A percentile compares a stretch with the other conserved stretches of the same genome.
phyloP scores from a whole-genome alignment of 2,888 invertebrate genomes.

The Spodoptera exigua region DNA sequence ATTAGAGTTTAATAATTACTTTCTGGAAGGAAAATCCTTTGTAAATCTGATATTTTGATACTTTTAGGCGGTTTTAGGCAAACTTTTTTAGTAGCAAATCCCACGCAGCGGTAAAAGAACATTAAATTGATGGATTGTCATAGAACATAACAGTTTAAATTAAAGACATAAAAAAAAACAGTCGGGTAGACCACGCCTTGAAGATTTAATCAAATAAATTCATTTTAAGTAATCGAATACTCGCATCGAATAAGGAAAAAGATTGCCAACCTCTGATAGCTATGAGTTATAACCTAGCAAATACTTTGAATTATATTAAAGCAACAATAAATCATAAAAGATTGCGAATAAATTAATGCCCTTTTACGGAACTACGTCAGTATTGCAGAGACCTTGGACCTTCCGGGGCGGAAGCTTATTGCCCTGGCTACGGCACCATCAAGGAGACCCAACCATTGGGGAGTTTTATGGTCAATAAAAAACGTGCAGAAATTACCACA shows the following conservation, averaged over 20 bases:
- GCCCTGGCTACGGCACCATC: conserved; percentile 39
- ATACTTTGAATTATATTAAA: conserved; percentile 25
- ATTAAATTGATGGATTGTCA: too few species aligned
- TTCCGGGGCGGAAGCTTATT: conserved; percentile 52
- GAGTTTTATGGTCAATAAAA: conserved; percentile 41
- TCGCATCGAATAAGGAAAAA: conserved; percentile 14
- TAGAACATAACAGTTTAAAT: too few species aligned
- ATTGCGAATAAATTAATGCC: conserved; percentile 26
- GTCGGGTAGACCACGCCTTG: too few species aligned
- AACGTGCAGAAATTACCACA: conserved; percentile 38
- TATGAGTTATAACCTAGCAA: conserved; percentile 14
- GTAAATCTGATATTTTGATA: conserved; percentile 14
- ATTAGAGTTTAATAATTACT: conserved; percentile 37
- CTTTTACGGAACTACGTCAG: conserved; percentile 19
- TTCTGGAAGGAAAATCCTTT: conserved; percentile 10
- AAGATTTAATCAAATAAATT: conserved; percentile 13
- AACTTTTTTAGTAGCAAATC: too few species aligned
- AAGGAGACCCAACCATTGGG: conserved; percentile 42
- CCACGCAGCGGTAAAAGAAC: too few species aligned
- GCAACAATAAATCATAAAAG: conserved; percentile 31
- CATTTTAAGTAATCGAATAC: conserved; percentile 1
- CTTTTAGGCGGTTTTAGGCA: background rate
- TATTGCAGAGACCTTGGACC: conserved; percentile 49
- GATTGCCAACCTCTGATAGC: conserved; percentile 36
- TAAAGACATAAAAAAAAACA: too few species aligned